Evolutionary conservation across 2,888 invertebrate genomes (phyloP).

Genomic region (Tipula vernalis): DNA sequence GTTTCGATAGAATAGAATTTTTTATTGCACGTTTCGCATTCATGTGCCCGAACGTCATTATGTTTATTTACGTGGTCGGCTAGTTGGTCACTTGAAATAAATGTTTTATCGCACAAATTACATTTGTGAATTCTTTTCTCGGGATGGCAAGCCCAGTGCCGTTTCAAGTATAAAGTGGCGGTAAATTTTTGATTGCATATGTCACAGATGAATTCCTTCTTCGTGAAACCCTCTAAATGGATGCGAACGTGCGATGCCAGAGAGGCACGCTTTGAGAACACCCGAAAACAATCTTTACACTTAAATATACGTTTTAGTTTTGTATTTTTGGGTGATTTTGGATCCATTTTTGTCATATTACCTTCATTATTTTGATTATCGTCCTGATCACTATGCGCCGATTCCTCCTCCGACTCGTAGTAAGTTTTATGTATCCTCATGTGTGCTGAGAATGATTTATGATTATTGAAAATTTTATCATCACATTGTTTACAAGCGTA

Average conservation of each 20-base stretch:
- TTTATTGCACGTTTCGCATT: constrained; percentile 32
- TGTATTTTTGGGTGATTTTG: background rate
- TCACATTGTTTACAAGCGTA: background rate
- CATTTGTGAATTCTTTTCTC: constrained; percentile 42
- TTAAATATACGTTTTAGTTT: background rate
- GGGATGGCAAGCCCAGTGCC: constrained; percentile 42
- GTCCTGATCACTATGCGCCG: background rate
- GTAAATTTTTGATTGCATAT: constrained; percentile 37
- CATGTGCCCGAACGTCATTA: constrained; percentile 36
- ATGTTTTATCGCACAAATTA: constrained; percentile 43
- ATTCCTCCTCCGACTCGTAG: background rate
- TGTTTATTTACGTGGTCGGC: constrained; percentile 40
- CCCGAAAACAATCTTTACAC: background rate
- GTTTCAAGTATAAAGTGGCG: constrained; percentile 33
- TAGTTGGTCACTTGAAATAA: constrained; percentile 43
- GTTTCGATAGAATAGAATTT: constrained; percentile 42
- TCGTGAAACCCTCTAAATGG: background rate
- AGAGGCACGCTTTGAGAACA: background rate
- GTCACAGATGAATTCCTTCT: constrained; percentile 32
- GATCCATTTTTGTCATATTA: background rate
- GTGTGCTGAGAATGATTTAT: background rate
- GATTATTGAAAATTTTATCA: background rate
- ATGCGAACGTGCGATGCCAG: background rate
- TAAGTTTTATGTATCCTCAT: background rate
- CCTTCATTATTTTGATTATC: background rate